Percentiles rank a stretch among this genome's conserved stretches.
phyloP scores from a whole-genome alignment of 2,797 vertebrate species.

The Aulostomus chinensis region DNA sequence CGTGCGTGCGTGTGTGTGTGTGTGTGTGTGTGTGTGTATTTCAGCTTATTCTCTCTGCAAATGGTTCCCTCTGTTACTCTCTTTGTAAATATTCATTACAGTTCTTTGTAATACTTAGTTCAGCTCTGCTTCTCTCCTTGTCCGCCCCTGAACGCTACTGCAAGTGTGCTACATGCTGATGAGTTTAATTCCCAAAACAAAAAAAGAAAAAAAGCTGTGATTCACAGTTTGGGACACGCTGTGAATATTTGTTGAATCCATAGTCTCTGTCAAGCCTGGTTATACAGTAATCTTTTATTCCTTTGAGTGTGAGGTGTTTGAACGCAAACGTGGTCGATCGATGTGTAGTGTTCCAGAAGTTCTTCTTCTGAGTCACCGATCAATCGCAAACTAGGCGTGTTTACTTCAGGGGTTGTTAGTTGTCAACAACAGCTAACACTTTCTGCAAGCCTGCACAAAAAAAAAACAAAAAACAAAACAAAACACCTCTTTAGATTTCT shows the following conservation, averaged over 20 bases:
- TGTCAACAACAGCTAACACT: too few species aligned
- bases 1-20: neutral
- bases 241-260: too few species aligned
- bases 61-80: slow-evolving; percentile 17
- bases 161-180: slow-evolving; percentile 31
- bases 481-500: too few species aligned
- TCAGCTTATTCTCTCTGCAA: slow-evolving; percentile 10
- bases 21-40: neutral
- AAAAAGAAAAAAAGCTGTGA: slow-evolving; percentile 17
- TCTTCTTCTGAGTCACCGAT: too few species aligned
- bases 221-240: slow-evolving; percentile 2
- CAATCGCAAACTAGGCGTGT: too few species aligned
- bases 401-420: too few species aligned
- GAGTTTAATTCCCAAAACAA: slow-evolving; percentile 18
- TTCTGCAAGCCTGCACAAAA: too few species aligned
- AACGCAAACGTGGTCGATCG: too few species aligned
- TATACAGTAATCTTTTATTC: neutral
- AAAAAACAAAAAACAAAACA: too few species aligned
- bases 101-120: slow-evolving; percentile 44
- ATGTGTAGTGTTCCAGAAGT: too few species aligned
- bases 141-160: slow-evolving; percentile 8
- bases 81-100: slow-evolving; percentile 42
- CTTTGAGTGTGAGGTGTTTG: neutral
- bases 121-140: slow-evolving; percentile 14
- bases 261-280: slow-evolving; percentile 2